Evolutionary conservation across 1,140 invertebrate species (phyloP).

Genomic region (Drosophila bocki): DNA sequence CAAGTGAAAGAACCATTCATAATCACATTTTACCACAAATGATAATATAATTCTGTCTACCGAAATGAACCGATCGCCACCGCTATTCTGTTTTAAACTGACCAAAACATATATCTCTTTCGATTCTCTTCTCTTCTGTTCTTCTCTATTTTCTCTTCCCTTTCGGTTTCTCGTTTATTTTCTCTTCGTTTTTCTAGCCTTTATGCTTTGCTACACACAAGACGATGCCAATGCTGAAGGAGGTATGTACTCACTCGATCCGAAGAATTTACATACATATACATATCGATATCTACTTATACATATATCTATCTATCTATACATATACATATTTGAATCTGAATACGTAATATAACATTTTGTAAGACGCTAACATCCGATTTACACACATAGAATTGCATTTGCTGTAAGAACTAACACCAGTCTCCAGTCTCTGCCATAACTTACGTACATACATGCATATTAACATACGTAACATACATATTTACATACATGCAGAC

Average conservation of each 20-base stretch:
- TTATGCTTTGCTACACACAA: conserved; percentile 96
- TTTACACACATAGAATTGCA: conserved; percentile 30
- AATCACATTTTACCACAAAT: conserved; percentile 3
- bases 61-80: conserved; percentile 38
- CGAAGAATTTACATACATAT: conserved; percentile 46
- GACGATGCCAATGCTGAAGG: conserved; percentile 95
- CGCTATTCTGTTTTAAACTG: conserved; percentile 77
- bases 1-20: conserved; percentile 18
- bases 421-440: conserved; percentile 16
- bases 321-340: conserved; percentile 31
- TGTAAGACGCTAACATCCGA: conserved; percentile 28
- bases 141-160: conserved; percentile 70
- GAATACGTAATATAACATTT: conserved; percentile 33
- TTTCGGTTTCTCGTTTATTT: conserved; percentile 69
- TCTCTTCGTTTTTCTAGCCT: conserved; percentile 88
- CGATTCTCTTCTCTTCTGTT: conserved; percentile 73
- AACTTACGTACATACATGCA: conserved; percentile 17
- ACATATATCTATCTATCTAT: conserved; percentile 24
- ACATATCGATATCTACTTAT: conserved; percentile 43
- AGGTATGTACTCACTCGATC: conserved; percentile 89
- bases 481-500: conserved; percentile 41
- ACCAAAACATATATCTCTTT: conserved; percentile 77
- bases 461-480: conserved; percentile 22
- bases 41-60: conserved; percentile 21
- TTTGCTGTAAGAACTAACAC: conserved; percentile 35